phyloP scores from a whole-genome alignment of 2,113 vertebrate genomes.

The Etheostoma cragini region DNA sequence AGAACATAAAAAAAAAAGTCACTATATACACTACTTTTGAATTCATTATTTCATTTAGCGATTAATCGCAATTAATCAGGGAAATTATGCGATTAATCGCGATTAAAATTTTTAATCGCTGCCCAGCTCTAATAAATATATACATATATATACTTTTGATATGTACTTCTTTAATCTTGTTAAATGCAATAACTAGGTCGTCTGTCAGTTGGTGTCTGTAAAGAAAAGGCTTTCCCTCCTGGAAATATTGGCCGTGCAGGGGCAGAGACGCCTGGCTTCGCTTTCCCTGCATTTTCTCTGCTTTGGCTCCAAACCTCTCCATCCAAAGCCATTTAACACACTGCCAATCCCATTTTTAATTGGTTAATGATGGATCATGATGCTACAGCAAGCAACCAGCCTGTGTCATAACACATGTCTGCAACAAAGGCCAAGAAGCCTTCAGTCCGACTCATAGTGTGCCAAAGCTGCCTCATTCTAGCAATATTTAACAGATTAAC shows the following conservation, averaged over 20 bases:
- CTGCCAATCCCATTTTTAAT: slow-evolving; percentile 25
- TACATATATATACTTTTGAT: too few species aligned
- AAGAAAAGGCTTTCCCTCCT: too few species aligned
- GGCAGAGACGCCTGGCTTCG: slow-evolving; percentile 20
- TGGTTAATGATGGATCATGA: slow-evolving; percentile 27
- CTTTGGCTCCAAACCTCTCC: slow-evolving; percentile 1
- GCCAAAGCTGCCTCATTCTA: not conserved
- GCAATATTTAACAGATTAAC: not conserved
- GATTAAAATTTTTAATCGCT: too few species aligned
- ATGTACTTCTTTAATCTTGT: too few species aligned
- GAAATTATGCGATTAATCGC: too few species aligned
- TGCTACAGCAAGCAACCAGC: not conserved
- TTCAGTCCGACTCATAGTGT: not conserved
- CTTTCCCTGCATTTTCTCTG: slow-evolving; percentile 4
- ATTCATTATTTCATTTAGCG: too few species aligned
- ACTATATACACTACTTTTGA: too few species aligned
- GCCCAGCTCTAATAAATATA: too few species aligned
- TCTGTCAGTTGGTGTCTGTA: too few species aligned
- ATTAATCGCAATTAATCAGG: too few species aligned
- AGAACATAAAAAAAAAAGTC: too few species aligned
- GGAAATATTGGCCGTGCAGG: not conserved
- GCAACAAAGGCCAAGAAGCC: not conserved
- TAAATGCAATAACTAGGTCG: too few species aligned
- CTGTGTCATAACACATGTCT: not conserved
- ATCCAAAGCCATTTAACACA: slow-evolving; percentile 13